These are phyloP conservation scores for Acronicta aceris DNA, from an alignment of 2,888 invertebrate species.

Conservation along the genomic window DNA sequence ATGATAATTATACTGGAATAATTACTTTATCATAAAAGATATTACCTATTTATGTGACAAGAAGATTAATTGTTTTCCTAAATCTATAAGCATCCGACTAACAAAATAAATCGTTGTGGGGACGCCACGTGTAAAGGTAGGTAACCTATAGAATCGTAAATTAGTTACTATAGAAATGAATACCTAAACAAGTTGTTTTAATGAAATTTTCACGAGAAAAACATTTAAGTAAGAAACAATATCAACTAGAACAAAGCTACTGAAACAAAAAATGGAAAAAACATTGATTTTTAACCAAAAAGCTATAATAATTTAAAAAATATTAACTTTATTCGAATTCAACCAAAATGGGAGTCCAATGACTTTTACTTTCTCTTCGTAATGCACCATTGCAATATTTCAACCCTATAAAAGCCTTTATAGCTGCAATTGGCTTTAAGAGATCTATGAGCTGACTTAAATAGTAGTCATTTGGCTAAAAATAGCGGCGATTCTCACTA, in stretches of 20 bases:
- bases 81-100: no score
- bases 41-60: no score
- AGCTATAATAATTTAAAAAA: not conserved
- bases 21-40: not conserved
- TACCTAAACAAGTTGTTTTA: no score
- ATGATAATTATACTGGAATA: not conserved
- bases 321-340: not conserved
- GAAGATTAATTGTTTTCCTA: no score
- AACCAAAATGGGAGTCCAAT: constrained; percentile 38
- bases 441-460: constrained; percentile 49
- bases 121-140: no score
- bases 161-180: no score
- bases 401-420: constrained; percentile 46
- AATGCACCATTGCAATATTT: constrained; percentile 49
- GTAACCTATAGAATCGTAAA: no score
- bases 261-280: not conserved
- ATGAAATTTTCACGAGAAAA: no score
- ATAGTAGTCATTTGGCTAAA: constrained; percentile 41
- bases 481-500: constrained; percentile 30
- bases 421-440: constrained; percentile 53
- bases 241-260: no score
- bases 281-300: not conserved
- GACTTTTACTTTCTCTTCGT: constrained; percentile 43
- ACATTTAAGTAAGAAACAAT: no score
- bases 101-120: no score